phyloP scores from a whole-genome alignment of 1,140 invertebrate species.

The Cotesia typhae region DNA sequence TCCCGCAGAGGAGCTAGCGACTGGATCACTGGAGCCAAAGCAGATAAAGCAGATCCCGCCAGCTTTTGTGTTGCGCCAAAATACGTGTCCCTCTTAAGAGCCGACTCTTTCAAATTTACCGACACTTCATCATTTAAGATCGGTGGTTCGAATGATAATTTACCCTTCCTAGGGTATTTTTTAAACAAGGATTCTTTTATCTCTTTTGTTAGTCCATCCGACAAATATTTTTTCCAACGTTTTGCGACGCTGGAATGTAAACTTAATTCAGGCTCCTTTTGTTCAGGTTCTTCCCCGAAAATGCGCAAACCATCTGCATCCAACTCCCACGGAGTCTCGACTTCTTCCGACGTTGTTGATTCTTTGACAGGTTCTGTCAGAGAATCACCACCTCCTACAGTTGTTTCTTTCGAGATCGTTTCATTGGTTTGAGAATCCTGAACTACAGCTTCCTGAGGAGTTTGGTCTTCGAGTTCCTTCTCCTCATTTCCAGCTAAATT shows the following conservation, averaged over 20 bases:
- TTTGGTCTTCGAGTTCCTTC: too few species aligned
- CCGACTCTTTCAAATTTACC: conserved; percentile 5
- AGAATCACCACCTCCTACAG: neutral
- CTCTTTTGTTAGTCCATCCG: conserved; percentile 11
- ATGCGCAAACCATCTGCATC: neutral
- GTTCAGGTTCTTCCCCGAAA: conserved; percentile 6
- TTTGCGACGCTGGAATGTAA: conserved; percentile 2
- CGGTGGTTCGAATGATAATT: conserved; percentile 2
- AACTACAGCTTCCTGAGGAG: too few species aligned
- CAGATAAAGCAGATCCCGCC: neutral
- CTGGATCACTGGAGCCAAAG: neutral
- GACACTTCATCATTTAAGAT: conserved; percentile 19
- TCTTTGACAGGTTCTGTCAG: neutral
- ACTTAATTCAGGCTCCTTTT: neutral
- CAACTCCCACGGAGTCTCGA: neutral
- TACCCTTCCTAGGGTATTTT: neutral
- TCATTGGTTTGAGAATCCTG: too few species aligned
- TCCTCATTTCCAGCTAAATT: too few species aligned
- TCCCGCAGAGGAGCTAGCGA: neutral
- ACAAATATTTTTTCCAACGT: conserved; percentile 14
- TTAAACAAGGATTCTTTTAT: neutral
- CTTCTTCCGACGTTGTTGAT: neutral
- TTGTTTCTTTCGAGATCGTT: too few species aligned
- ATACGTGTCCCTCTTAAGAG: neutral
- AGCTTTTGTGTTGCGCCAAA: conserved; percentile 1